phyloP scores from a whole-genome alignment of 2,888 invertebrate species.

The Agonum fuliginosum region DNA sequence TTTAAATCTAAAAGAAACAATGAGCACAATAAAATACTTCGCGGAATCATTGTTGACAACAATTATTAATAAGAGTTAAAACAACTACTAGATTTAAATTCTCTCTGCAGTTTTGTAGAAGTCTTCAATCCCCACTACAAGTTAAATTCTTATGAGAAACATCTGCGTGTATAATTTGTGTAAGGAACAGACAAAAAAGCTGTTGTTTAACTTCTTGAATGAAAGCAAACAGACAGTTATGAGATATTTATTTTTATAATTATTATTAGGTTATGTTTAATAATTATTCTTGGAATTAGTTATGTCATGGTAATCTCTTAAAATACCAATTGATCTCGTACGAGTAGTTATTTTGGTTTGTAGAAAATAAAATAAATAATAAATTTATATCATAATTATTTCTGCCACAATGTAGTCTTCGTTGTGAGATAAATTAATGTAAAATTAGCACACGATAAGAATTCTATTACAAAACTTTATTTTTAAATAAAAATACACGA shows the following conservation, averaged over 20 bases:
- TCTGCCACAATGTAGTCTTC: no score
- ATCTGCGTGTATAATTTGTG: slow-evolving; percentile 32
- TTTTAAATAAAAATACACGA: no score
- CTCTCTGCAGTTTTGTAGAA: slow-evolving; percentile 7
- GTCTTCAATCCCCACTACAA: slow-evolving; percentile 6
- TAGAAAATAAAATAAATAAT: no score
- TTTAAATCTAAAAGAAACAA: not conserved
- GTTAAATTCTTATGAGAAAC: slow-evolving; percentile 31
- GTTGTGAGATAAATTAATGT: no score
- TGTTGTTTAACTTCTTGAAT: slow-evolving; percentile 36
- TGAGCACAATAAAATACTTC: not conserved
- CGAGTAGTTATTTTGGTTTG: no score
- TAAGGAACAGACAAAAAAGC: slow-evolving; percentile 13
- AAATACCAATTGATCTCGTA: not conserved
- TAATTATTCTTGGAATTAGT: slow-evolving; percentile 14
- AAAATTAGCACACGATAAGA: no score
- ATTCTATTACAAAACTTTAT: no score
- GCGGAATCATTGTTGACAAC: not conserved
- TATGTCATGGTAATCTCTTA: not conserved
- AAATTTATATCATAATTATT: no score
- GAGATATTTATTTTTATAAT: slow-evolving; percentile 34
- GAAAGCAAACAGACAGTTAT: slow-evolving; percentile 34
- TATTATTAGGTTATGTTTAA: slow-evolving; percentile 30
- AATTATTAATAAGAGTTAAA: not conserved
- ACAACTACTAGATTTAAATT: not conserved